These are phyloP conservation scores for Hormaphis cornu DNA, from an alignment of 1,140 invertebrate species.

Conservation along the genomic window DNA sequence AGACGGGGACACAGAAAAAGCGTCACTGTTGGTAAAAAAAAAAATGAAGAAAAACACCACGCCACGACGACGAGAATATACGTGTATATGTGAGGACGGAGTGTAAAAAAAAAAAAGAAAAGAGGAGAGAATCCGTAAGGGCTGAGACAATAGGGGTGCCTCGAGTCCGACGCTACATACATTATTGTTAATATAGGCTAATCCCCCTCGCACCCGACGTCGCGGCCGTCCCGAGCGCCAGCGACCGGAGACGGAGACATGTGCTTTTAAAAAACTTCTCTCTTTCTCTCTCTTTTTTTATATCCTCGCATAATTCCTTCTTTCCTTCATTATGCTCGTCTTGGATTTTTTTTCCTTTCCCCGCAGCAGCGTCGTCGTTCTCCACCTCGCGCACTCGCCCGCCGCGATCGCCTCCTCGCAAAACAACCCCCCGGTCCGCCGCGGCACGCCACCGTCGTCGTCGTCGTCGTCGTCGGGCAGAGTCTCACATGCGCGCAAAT, in stretches of 20 bases:
- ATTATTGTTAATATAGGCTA: constrained; percentile 33
- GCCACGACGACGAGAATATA: background rate
- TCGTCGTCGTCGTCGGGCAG: background rate
- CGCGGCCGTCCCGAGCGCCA: background rate
- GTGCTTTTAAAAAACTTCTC: constrained; percentile 29
- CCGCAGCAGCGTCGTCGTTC: too few relatives aligned
- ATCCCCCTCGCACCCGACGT: background rate
- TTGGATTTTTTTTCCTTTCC: constrained; percentile 21
- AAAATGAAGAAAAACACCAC: constrained; percentile 9
- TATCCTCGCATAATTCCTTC: constrained; percentile 31
- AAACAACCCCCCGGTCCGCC: too few relatives aligned
- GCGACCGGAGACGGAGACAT: constrained; percentile 10
- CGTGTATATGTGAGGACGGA: background rate
- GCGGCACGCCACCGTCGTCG: background rate
- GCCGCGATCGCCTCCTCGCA: background rate
- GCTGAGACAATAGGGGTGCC: constrained; percentile 31
- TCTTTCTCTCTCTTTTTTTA: constrained; percentile 1
- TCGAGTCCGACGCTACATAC: constrained; percentile 30
- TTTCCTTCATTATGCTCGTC: constrained; percentile 32
- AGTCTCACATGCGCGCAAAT: constrained; percentile 35
- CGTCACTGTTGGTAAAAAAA: constrained; percentile 8
- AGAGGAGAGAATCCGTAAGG: constrained; percentile 8
- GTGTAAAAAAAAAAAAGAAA: background rate
- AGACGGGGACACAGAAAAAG: background rate
- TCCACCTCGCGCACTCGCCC: background rate